These are phyloP conservation scores for Lates calcarifer DNA, from an alignment of 2,113 vertebrate species.

Conservation along the genomic window DNA sequence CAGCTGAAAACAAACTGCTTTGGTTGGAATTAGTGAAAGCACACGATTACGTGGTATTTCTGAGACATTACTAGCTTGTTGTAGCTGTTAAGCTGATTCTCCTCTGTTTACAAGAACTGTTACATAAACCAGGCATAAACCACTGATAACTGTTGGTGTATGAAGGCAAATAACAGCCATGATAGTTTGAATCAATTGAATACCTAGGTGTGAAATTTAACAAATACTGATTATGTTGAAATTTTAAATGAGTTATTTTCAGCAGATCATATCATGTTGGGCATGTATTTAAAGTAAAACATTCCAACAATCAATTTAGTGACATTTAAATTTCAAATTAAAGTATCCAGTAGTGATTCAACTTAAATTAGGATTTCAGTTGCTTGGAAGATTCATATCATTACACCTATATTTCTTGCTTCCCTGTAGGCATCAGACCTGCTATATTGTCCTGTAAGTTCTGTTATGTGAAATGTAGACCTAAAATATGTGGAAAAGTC, in stretches of 20 bases:
- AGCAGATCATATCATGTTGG: background rate
- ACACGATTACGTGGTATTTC: slow-evolving; percentile 3
- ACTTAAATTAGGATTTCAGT: background rate
- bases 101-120: slow-evolving; percentile 12
- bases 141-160: background rate
- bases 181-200: background rate
- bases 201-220: no score
- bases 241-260: background rate
- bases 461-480: background rate
- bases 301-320: background rate
- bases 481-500: background rate
- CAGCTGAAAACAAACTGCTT: slow-evolving; percentile 43
- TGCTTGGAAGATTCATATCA: background rate
- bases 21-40: slow-evolving; percentile 31
- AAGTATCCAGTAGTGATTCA: no score
- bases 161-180: background rate
- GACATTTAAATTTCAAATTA: background rate
- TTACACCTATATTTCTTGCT: no score
- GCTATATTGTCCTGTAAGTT: no score
- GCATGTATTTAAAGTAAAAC: background rate
- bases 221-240: background rate
- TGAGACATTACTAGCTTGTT: slow-evolving; percentile 8
- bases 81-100: slow-evolving; percentile 27
- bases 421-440: no score
- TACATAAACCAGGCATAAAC: slow-evolving; percentile 13